Evolutionary conservation across 2,888 invertebrate genomes (phyloP), one percentile per base, ranked within the genome.

Genomic region (Craniophora ligustri): DNA sequence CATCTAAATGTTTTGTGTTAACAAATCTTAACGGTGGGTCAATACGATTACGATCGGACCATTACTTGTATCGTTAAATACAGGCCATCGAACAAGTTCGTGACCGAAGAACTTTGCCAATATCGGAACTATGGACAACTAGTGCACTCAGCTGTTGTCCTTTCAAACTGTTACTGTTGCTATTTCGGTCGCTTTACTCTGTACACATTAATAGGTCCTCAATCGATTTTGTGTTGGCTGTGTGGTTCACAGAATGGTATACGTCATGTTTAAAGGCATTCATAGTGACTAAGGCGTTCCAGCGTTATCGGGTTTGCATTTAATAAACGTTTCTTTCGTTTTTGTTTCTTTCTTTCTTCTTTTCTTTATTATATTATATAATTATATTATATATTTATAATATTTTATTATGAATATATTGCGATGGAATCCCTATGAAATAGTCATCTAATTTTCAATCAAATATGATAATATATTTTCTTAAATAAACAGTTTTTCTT

Each of bases 51-150:
- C 56, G 31, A 38, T 16, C 21, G 19, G 11, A 30, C 47, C 50
- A 71, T 59, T 65, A 54, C 42, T 42, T 59, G 67, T 73, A 56
- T 71, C 62, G 66, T 76, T 71, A 76, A 73, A 67, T 72, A 73
- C 62, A 67, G 69, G 70, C 69, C 74, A 77, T 69, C 69, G 56
- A 64, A 54, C 67, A 50, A 73, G 56, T 67, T 82, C 78, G 79
- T 79, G 80, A 77, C 77, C 72, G 65, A 11, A 47, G 50, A 85
- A 85, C 82, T 87, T 86, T 75, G 75, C 78, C 81, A 86, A 86
- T 86, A 86, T 79, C 78, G 54, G 60, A 79, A 78, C 78, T 76
- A 72, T 65, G 57, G 65, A 62, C 77, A 78, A 80, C 78, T 81
- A 75, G 76, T 74, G 72, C 81, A 75, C 73, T 79, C 83, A 81